phyloP scores from a whole-genome alignment of 2,797 vertebrate species.

The Bufotes viridis region DNA sequence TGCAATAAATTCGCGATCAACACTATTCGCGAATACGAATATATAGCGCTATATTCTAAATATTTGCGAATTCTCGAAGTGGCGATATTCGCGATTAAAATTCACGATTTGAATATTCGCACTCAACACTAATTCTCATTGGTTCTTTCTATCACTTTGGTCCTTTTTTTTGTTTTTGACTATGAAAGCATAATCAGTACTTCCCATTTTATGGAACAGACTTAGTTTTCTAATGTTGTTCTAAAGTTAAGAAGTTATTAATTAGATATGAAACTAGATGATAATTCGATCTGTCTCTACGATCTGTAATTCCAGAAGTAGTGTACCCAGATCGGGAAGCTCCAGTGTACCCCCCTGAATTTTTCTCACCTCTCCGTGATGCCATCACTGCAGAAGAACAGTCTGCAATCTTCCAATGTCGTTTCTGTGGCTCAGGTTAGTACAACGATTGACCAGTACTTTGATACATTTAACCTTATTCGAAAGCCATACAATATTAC shows the following conservation, averaged over 20 bases:
- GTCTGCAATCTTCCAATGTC: constrained; percentile 89
- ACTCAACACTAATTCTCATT: too few species aligned
- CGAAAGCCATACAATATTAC: neutral
- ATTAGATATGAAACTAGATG: neutral
- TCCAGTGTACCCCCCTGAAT: constrained; percentile 84
- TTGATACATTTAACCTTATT: neutral
- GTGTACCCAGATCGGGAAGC: constrained; percentile 91
- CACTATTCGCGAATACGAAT: too few species aligned
- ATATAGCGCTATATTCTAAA: too few species aligned
- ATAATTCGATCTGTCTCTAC: constrained; percentile 25
- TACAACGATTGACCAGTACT: constrained; percentile 32
- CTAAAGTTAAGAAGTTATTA: too few species aligned
- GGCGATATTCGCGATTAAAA: too few species aligned
- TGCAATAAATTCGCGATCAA: too few species aligned
- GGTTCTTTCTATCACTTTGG: neutral
- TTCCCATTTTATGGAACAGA: too few species aligned
- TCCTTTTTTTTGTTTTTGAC: neutral
- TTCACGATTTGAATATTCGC: too few species aligned
- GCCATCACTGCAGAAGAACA: constrained; percentile 84
- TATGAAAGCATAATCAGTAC: neutral
- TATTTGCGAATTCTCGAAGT: too few species aligned
- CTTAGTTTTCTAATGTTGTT: too few species aligned
- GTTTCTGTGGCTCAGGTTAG: constrained; percentile 91
- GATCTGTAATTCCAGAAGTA: constrained; percentile 88
- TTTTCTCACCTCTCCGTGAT: constrained; percentile 83